phyloP scores from a whole-genome alignment of 2,888 invertebrate genomes.

The Troides helena region DNA sequence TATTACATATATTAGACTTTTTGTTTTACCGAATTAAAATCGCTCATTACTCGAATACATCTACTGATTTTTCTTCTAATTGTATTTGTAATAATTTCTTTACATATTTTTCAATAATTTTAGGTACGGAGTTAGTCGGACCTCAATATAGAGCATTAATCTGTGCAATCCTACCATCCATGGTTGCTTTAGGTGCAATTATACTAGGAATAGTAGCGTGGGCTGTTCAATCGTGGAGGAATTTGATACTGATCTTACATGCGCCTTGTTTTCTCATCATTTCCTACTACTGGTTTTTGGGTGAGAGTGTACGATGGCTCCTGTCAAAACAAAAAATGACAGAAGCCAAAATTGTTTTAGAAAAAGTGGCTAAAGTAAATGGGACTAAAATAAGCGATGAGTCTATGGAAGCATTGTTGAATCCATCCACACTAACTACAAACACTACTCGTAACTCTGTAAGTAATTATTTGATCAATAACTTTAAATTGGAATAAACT shows the following conservation, averaged over 20 bases:
- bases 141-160: conserved; percentile 86
- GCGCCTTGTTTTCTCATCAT: conserved; percentile 84
- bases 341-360: conserved; percentile 81
- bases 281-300: conserved; percentile 83
- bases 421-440: conserved; percentile 50
- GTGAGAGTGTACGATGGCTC: conserved; percentile 89
- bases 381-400: conserved; percentile 77
- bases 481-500: too few species aligned
- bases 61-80: too few species aligned
- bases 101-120: conserved; percentile 33
- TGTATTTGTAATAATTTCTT: too few species aligned
- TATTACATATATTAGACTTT: too few species aligned
- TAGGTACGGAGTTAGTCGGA: conserved; percentile 88
- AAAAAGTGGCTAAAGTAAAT: conserved; percentile 83
- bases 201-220: conserved; percentile 84
- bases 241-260: conserved; percentile 83
- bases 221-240: conserved; percentile 84
- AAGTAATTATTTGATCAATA: background rate
- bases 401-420: conserved; percentile 63
- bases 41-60: too few species aligned
- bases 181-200: conserved; percentile 87
- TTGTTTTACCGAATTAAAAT: too few species aligned
- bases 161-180: conserved; percentile 84
- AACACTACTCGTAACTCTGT: too few species aligned
- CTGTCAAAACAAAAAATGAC: conserved; percentile 82